Percentiles rank a stretch among this genome's conserved stretches.
Conservation (phyloP, 2,888 invertebrate species). For the Orgyia antiqua region DNA sequence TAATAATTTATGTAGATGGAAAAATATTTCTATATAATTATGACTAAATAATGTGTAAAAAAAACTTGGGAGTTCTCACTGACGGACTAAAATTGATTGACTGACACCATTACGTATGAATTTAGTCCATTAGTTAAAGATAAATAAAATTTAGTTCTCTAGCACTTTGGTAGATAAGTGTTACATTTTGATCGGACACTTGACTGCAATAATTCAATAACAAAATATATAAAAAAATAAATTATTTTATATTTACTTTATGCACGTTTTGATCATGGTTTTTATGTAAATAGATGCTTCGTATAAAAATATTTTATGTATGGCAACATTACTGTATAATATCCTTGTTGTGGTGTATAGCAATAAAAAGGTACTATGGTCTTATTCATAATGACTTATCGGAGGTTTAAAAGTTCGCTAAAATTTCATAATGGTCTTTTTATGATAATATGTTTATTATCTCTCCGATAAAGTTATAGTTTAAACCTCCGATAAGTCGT, state of each 20-base stretch:
- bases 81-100: conserved; percentile 38
- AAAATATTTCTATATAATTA: too few species aligned
- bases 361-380: too few species aligned
- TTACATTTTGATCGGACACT: conserved; percentile 16
- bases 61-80: conserved; percentile 22
- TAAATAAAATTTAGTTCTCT: conserved; percentile 19
- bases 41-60: conserved; percentile 8
- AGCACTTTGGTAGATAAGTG: conserved; percentile 28
- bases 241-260: conserved; percentile 23
- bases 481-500: too few species aligned
- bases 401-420: too few species aligned
- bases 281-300: conserved; percentile 24
- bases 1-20: too few species aligned
- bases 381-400: too few species aligned
- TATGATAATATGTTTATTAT: too few species aligned
- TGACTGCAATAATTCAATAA: conserved; percentile 22
- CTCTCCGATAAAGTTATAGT: too few species aligned
- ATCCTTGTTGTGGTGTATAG: too few species aligned
- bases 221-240: conserved; percentile 18
- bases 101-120: conserved; percentile 60
- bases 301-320: too few species aligned
- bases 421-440: too few species aligned
- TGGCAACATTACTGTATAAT: too few species aligned
- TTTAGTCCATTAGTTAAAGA: conserved; percentile 58
- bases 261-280: conserved; percentile 15